Evolutionary conservation across 37 sponge, comb jelly and placozoan genomes (phyloP), one percentile per base, ranked within the genome.

Genomic region (Cliona cf. orientalis): DNA sequence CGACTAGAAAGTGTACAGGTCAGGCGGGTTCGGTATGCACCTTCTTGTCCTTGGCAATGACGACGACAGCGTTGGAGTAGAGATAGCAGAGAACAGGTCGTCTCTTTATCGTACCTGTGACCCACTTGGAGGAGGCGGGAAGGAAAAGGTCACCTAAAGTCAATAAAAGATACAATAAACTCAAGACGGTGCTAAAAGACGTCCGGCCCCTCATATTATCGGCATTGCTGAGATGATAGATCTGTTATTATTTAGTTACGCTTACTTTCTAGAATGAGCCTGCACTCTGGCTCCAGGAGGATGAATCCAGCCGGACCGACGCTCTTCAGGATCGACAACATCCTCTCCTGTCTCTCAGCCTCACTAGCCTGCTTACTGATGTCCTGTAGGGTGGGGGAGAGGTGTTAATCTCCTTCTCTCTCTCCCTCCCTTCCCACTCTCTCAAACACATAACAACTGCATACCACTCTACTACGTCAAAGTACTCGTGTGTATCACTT

Each of bases 51-150:
- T 29, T 67, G 28, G 66, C 55, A 21, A 67, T 59, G 49, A 87
- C 75, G 3, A 87, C 82, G 26, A 87, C 37, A 46, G 88, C 88
- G 53, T 81, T 81, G 42, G 81, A 69, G 58, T 80, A 87, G 70
- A 87, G 82, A 23, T 72, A 72, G 69, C 81, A 74, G 45, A 70
- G 71, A 49, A 87, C 58, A 0, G 75, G 57, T 22, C 71, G 57
- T 28, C 66, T 60, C 56, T 81, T 87, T 21, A 80, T 80, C 23
- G 87, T 71, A 12, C 82, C 81, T 21, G 78, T 86, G 41, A 72
- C 42, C 74, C 83, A 72, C 74, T 61, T 82, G 26, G 74, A 71
- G 2, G 72, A 58, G 43, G 69, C 59, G 17, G 80, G 75, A 29
- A 76, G 77, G 1, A 69, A 46, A 55, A 66, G 75, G 46, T 73